These are phyloP conservation scores for Polylopha cassiicola DNA, from an alignment of 2,888 invertebrate species.

Conservation along the genomic window DNA sequence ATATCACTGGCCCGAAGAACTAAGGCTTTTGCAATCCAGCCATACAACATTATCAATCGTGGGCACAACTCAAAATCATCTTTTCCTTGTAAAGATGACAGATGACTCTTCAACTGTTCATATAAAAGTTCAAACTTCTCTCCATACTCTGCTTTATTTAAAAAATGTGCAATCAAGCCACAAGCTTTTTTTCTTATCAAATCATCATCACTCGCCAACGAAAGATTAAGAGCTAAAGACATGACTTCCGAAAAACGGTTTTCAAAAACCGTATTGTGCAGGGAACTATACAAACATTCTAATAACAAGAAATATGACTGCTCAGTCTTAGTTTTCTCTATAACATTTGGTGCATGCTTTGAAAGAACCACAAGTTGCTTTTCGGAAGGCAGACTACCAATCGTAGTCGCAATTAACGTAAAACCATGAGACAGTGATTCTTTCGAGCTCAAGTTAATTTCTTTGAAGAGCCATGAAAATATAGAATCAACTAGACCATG, in stretches of 20 bases:
- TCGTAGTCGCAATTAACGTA: constrained; percentile 52
- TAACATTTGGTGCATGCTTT: constrained; percentile 43
- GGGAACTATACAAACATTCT: constrained; percentile 71
- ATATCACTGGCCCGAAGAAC: constrained; percentile 56
- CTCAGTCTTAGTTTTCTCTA: constrained; percentile 44
- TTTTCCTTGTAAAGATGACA: constrained; percentile 38
- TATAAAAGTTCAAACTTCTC: constrained; percentile 58
- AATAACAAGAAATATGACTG: constrained; percentile 57
- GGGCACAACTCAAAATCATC: constrained; percentile 41
- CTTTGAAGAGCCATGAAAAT: constrained; percentile 52
- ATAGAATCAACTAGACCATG: constrained; percentile 60
- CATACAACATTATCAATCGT: constrained; percentile 52
- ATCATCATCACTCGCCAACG: constrained; percentile 48
- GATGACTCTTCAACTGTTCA: constrained; percentile 45
- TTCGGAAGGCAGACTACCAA: constrained; percentile 49
- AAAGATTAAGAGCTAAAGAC: constrained; percentile 46
- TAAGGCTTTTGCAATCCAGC: constrained; percentile 62
- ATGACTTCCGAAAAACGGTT: constrained; percentile 51
- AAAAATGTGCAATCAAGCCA: constrained; percentile 73
- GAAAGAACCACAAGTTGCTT: constrained; percentile 48
- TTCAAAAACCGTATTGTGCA: constrained; percentile 57
- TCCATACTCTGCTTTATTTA: constrained; percentile 75
- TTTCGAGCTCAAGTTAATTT: constrained; percentile 37
- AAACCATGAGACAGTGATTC: constrained; percentile 49
- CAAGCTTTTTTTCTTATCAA: constrained; percentile 59